Percentiles rank a stretch among this genome's conserved stretches.
phyloP scores from a whole-genome alignment of 2,113 vertebrate species.

The Recurvirostra avosetta region DNA sequence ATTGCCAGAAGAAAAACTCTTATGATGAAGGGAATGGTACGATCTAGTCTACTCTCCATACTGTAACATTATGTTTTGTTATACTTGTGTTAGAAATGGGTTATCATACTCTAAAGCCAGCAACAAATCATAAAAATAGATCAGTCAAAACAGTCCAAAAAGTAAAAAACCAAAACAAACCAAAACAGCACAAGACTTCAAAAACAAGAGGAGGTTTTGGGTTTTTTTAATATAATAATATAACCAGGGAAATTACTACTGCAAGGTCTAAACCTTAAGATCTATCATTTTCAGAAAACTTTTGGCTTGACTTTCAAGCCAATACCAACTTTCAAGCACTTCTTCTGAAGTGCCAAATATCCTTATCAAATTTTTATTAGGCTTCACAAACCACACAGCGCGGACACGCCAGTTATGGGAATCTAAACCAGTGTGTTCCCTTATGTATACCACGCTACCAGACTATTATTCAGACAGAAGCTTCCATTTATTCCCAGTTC shows the following conservation, averaged over 20 bases:
- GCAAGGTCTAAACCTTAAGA: not conserved
- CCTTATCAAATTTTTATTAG: not conserved
- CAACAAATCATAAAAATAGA: not conserved
- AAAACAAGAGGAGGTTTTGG: not conserved
- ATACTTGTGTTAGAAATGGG: not conserved
- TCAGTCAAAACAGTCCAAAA: not conserved
- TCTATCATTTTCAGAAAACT: not conserved
- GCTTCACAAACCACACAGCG: not conserved
- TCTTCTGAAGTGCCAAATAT: not conserved
- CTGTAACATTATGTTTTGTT: not conserved
- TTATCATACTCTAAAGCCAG: not conserved
- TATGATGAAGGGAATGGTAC: not conserved
- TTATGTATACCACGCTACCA: not conserved
- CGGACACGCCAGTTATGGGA: accelerated
- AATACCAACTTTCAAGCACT: not conserved
- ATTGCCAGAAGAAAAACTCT: not conserved
- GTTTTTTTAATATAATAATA: not conserved
- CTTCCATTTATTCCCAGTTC: not conserved
- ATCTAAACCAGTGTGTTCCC: not conserved
- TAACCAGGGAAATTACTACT: not conserved
- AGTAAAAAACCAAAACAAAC: not conserved
- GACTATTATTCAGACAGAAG: not conserved
- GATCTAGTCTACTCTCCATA: not conserved
- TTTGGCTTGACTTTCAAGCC: not conserved
- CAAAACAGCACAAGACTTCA: not conserved